Evolutionary conservation across 2,888 invertebrate genomes (phyloP).

Genomic region (Helicoverpa assulta): DNA sequence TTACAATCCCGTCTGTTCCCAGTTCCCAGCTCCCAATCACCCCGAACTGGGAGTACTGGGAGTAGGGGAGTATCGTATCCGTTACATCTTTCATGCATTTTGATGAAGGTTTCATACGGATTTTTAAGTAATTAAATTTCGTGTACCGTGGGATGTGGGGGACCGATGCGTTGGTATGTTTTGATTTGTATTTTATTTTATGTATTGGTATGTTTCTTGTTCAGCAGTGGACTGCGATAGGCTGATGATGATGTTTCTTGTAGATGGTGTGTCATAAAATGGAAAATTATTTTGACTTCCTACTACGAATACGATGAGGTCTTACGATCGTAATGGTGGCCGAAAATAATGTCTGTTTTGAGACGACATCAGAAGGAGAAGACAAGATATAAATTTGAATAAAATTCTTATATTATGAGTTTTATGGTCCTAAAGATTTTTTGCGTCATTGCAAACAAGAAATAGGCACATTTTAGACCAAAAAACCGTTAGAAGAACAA

Average conservation of each 20-base stretch:
- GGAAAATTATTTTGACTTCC: no score
- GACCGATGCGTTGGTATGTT: neutral
- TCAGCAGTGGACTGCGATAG: no score
- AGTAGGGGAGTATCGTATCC: constrained; percentile 25
- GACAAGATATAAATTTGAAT: no score
- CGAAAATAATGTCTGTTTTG: no score
- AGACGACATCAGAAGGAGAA: no score
- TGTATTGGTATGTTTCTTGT: no score
- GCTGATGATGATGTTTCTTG: no score
- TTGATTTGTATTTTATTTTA: neutral
- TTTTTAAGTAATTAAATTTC: constrained; percentile 37
- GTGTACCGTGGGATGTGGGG: neutral
- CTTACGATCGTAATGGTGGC: no score
- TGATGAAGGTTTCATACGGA: constrained; percentile 25
- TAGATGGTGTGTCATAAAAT: no score
- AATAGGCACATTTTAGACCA: neutral
- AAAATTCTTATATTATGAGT: no score
- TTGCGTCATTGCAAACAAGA: neutral
- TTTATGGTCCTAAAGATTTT: no score
- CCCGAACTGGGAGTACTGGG: constrained; percentile 10
- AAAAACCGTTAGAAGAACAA: neutral
- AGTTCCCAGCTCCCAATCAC: constrained; percentile 30
- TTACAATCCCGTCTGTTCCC: constrained; percentile 61
- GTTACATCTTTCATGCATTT: constrained; percentile 48
- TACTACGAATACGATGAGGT: no score